phyloP scores from a whole-genome alignment of 2,888 invertebrate species.

The Drosophila nr. medialis region DNA sequence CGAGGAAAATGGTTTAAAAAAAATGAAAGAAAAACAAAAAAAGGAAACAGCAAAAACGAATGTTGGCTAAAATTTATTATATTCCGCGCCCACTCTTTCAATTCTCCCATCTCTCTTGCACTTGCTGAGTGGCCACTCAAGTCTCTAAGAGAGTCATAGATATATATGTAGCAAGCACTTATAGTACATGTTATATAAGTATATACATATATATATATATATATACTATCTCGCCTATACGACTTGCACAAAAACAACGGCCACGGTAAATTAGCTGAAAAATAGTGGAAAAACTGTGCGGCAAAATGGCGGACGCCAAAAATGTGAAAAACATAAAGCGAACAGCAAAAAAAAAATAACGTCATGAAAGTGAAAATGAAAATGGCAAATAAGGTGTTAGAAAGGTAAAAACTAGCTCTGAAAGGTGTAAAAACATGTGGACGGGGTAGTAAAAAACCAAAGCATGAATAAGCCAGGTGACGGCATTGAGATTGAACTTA shows the following conservation, averaged over 20 bases:
- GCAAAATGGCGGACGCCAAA: constrained; percentile 75
- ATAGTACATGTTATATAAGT: constrained; percentile 6
- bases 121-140: constrained; percentile 44
- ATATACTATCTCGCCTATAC: not conserved
- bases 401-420: constrained; percentile 47
- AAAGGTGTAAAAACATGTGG: constrained; percentile 37
- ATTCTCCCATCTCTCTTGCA: constrained; percentile 11
- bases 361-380: constrained; percentile 45
- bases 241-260: constrained; percentile 68
- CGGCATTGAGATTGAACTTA: constrained; percentile 59
- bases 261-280: constrained; percentile 75
- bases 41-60: constrained; percentile 72
- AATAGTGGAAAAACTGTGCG: constrained; percentile 71
- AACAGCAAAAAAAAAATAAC: constrained; percentile 43
- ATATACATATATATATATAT: constrained; percentile 8
- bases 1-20: constrained; percentile 29
- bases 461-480: constrained; percentile 57
- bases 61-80: constrained; percentile 74
- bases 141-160: constrained; percentile 70
- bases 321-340: constrained; percentile 51
- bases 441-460: constrained; percentile 2
- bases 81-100: constrained; percentile 55
- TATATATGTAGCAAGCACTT: constrained; percentile 32
- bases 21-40: constrained; percentile 25
- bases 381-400: constrained; percentile 51